Evolutionary conservation across 2,113 vertebrate species (phyloP), one percentile per base, ranked within the genome.

Genomic region (Taurulus bubalis): DNA sequence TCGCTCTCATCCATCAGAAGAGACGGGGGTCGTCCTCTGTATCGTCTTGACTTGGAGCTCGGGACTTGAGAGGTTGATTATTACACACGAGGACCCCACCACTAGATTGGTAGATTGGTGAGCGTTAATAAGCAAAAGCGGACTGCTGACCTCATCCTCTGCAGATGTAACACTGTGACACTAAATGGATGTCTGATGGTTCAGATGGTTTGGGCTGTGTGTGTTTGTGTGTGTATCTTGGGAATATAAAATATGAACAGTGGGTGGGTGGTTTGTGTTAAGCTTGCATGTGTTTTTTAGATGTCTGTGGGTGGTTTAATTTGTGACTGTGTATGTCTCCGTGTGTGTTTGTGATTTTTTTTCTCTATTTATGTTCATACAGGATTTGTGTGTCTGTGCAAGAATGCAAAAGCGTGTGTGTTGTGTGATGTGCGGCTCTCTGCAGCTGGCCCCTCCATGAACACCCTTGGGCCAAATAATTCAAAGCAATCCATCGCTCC

Each of bases 121-220:
- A 42, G 71, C 58, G 77, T 78, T 89, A 86, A 85, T 85, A 79
- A 85, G 82, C 64, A 62, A 77, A 87, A 75, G 42, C 78, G 77
- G 63, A 75, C 45, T n/a, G 79, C 82, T 83, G 87, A 85, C 80
- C 68, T 87, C 75, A 73, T 86, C 63, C 75, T 75, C 67, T 64
- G 49, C 32, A 68, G 74, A 74, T 18, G 34, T 53, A 58, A 84
- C 60, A 6, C 34, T 26, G 9, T 70, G 40, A 60, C 53, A 68
- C 72, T 71, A 49, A 89, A 86, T 81, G 78, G 66, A 55, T 83
- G 76, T 73, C 63, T 89, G 83, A 75, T 55, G 62, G 73, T 75
- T 68, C 38, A 36, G 58, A 77, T 55, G 63, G 68, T 71, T 60
- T 86, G 3, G 28, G 75, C 47, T 20, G 18, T 77, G 86, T 22